Base-by-base conservation (phyloP, 2,888 invertebrate genomes). In the Mimumesa dahlbomi region DNA sequence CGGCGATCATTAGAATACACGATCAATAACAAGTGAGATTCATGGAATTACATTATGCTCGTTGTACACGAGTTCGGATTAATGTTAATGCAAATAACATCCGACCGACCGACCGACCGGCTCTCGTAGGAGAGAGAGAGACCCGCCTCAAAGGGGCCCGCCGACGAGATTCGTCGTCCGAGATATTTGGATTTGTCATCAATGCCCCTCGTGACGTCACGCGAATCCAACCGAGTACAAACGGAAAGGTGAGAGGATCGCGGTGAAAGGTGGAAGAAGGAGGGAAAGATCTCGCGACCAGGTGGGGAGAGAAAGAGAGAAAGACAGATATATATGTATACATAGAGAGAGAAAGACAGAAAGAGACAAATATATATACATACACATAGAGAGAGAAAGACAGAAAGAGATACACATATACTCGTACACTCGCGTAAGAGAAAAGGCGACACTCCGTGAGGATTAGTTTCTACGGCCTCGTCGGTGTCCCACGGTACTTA, bases 401-500 rank as follows among this genome's bases (percentile, higher is more conserved):
- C 14, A 65, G 48, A 36, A 21, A 40, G 16, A 9, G 18, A 53
- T n/a, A n/a, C n/a, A n/a, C n/a, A n/a, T n/a, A n/a, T n/a, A n/a
- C n/a, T n/a, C n/a, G n/a, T n/a, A n/a, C n/a, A n/a, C n/a, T n/a
- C n/a, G n/a, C n/a, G 61, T 13, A 50, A 58, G 34, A 34, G 50
- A 61, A 56, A 50, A 64, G 70, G 69, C 61, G 66, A 63, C 53
- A 53, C 65, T 67, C 62, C 66, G 38, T 77, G 74, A 76, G 81
- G 80, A 83, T 85, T 82, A 81, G 84, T 43, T 50, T 56, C 56
- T 45, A 46, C 52, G 34, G 50, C 34, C 42, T 46, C 63, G 73
- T 61, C 70, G 72, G 71, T 77, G 75, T 87, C 84, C 81, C 83
- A 85, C 84, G 84, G 79, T 84, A 84, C 77, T 83, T 84, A 83